Percentiles rank a stretch among this genome's conserved stretches.
These are phyloP conservation scores for Cryptus armator DNA, from an alignment of 2,888 invertebrate genomes.

Conservation along the genomic window DNA sequence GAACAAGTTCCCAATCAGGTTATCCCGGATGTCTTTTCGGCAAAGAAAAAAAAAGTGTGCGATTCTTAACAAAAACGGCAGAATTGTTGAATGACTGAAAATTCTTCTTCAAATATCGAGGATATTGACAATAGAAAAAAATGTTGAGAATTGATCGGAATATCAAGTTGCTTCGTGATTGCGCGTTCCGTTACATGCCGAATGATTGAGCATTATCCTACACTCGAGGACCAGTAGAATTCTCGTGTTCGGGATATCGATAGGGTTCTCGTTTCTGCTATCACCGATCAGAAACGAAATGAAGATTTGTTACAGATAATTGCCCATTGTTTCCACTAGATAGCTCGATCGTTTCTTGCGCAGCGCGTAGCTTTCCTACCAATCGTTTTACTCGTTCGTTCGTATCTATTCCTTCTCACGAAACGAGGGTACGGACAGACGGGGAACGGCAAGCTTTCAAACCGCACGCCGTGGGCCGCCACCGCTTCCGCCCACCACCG, in stretches of 20 bases:
- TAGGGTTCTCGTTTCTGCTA: not conserved
- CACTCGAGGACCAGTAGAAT: not conserved
- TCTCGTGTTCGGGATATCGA: constrained; percentile 10
- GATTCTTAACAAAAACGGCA: not conserved
- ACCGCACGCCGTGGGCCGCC: constrained; percentile 49
- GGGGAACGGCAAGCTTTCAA: constrained; percentile 42
- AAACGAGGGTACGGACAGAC: not conserved
- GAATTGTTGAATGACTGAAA: not conserved
- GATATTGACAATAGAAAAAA: not conserved
- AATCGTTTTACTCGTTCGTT: constrained; percentile 9
- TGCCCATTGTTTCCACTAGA: constrained; percentile 70
- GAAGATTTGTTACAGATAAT: constrained; percentile 72
- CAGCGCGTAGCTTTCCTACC: not conserved
- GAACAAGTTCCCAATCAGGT: constrained; percentile 64
- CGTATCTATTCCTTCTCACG: constrained; percentile 1
- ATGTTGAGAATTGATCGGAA: not conserved
- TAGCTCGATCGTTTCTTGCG: constrained; percentile 25
- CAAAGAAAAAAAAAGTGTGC: constrained; percentile 23
- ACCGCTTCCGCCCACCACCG: not conserved
- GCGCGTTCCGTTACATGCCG: not conserved
- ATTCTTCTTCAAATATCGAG: not conserved
- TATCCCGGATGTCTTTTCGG: constrained; percentile 56
- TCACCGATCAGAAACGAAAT: constrained; percentile 29
- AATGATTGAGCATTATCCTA: not conserved
- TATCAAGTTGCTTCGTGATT: not conserved